Percentiles rank a stretch among this genome's conserved stretches.
These are phyloP conservation scores for Lucilia sericata DNA, from an alignment of 1,140 invertebrate genomes.

Conservation along the genomic window DNA sequence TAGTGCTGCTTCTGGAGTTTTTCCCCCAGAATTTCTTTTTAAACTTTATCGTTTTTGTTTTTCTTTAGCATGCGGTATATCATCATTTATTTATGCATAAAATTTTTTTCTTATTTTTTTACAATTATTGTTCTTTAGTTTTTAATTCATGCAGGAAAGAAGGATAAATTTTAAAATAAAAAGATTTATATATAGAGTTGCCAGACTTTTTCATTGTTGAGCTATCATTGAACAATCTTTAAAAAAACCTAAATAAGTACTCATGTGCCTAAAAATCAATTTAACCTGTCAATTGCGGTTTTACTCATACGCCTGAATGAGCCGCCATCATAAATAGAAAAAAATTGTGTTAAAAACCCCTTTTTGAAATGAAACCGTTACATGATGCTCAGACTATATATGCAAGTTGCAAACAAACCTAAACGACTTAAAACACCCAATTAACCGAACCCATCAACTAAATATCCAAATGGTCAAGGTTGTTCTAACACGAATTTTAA, in stretches of 20 bases:
- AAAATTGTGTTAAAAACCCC: background rate
- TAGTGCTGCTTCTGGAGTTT: background rate
- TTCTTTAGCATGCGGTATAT: background rate
- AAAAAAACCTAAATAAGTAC: too few species aligned
- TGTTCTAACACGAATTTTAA: background rate
- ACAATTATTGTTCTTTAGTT: background rate
- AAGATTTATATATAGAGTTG: background rate
- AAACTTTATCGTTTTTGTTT: background rate
- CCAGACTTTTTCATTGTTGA: background rate
- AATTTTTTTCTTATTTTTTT: background rate
- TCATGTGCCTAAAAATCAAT: background rate
- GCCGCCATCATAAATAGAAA: background rate
- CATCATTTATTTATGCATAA: slow-evolving; percentile 15
- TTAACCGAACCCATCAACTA: background rate
- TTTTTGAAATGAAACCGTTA: too few species aligned
- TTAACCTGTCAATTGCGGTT: background rate
- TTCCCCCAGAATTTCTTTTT: background rate
- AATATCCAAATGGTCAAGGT: background rate
- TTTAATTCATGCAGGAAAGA: background rate
- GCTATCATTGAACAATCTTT: too few species aligned
- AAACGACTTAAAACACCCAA: background rate
- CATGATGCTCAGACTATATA: too few species aligned
- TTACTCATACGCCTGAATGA: background rate
- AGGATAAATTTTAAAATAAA: background rate
- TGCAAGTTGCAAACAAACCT: background rate